Conservation (phyloP, 2,113 vertebrate genomes). For the Marcusenius ussheri region DNA sequence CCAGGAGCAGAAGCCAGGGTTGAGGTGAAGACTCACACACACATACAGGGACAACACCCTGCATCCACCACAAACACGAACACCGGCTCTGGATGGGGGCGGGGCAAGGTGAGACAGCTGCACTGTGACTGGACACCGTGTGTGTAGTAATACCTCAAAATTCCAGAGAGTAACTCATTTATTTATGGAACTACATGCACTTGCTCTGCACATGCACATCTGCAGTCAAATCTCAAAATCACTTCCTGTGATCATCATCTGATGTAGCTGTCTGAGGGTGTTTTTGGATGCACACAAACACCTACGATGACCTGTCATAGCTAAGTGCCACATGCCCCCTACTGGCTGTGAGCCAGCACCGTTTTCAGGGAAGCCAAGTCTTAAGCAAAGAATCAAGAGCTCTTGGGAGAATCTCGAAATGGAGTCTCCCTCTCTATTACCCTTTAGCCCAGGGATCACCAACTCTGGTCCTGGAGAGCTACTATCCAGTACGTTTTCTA, state of each 20-base stretch:
- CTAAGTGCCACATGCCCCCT: not conserved
- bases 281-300: not conserved
- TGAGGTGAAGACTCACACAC: not conserved
- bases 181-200: not conserved
- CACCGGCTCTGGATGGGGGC: not conserved
- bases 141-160: not conserved
- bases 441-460: not conserved
- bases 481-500: no score
- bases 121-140: not conserved
- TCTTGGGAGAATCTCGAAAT: not conserved
- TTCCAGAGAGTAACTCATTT: not conserved
- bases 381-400: not conserved
- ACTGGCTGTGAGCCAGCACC: not conserved
- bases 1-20: not conserved
- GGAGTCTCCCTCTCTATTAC: not conserved
- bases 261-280: not conserved
- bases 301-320: not conserved
- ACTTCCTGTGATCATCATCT: not conserved
- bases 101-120: not conserved
- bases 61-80: not conserved
- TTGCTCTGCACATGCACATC: not conserved
- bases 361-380: not conserved
- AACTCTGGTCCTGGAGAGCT: no score
- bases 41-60: not conserved
- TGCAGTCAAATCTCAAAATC: not conserved